Percentiles rank a stretch among this genome's conserved stretches.
Conservation (phyloP, 1,140 invertebrate genomes). For the Nasonia longicornis region DNA sequence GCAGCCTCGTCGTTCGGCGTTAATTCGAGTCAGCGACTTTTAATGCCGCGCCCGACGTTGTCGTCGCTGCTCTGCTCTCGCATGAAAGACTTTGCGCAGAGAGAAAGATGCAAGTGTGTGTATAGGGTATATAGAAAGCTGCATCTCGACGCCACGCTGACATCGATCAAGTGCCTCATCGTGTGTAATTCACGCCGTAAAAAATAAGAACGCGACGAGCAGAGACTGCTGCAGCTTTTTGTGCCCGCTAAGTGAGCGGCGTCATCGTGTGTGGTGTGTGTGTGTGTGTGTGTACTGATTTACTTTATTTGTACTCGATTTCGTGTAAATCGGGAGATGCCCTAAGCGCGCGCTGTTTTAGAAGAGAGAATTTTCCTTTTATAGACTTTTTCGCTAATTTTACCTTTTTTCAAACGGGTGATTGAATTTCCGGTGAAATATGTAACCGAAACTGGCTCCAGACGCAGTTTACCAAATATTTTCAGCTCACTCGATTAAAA, state of each 20-base stretch:
- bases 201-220: conserved; percentile 4
- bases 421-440: too few species aligned
- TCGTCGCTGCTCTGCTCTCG: too few species aligned
- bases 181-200: conserved; percentile 12
- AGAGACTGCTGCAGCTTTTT: neutral
- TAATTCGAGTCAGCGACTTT: conserved; percentile 35
- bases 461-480: too few species aligned
- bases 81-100: neutral
- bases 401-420: too few species aligned
- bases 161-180: conserved; percentile 32
- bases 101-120: conserved; percentile 1
- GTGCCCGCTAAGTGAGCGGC: neutral
- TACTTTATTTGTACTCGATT: neutral
- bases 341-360: neutral
- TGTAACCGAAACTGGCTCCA: too few species aligned
- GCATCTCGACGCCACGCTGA: neutral
- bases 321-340: neutral
- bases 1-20: neutral
- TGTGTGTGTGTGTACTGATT: conserved; percentile 3
- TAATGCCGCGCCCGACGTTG: conserved; percentile 15
- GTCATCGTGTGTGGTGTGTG: neutral
- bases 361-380: too few species aligned
- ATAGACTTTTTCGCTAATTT: too few species aligned
- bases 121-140: neutral
- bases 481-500: too few species aligned